Percentiles rank a stretch among this genome's conserved stretches.
phyloP scores from a whole-genome alignment of 2,797 vertebrate species.

The Pipistrellus pipistrellus region DNA sequence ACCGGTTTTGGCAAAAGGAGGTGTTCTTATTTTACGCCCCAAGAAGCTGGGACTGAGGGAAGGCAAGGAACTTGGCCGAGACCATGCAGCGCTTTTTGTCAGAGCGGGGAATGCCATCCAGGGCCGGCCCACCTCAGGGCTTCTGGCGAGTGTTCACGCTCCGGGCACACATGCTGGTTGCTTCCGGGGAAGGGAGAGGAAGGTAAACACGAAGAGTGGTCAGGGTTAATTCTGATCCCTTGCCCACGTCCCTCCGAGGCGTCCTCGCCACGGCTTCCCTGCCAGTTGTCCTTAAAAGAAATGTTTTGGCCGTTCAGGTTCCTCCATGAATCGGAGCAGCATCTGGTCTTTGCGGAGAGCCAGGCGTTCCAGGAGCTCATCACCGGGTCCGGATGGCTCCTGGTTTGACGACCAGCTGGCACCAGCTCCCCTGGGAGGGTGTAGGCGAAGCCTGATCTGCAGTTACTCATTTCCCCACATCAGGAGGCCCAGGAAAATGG shows the following conservation, averaged over 20 bases:
- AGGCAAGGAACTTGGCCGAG: constrained; percentile 2
- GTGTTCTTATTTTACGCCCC: constrained; percentile 27
- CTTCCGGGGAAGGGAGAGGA: not conserved
- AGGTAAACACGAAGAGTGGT: not conserved
- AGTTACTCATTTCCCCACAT: constrained; percentile 42
- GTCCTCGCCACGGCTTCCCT: not conserved
- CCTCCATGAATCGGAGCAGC: constrained; percentile 71
- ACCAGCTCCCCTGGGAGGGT: constrained; percentile 37
- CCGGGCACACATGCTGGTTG: not conserved
- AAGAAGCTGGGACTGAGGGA: constrained; percentile 8
- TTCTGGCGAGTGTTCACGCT: not conserved
- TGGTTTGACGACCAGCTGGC: constrained; percentile 69
- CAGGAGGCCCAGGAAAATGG: not conserved
- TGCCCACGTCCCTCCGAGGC: constrained; percentile 21
- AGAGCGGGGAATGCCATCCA: not conserved
- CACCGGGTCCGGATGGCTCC: constrained; percentile 36
- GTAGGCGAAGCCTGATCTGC: constrained; percentile 33
- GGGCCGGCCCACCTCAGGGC: not conserved
- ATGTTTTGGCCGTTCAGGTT: constrained; percentile 69
- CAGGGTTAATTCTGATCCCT: constrained; percentile 13
- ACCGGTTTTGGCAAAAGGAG: not conserved
- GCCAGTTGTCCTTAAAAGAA: constrained; percentile 70
- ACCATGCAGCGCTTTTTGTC: not conserved
- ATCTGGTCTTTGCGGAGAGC: constrained; percentile 77
- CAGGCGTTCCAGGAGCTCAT: constrained; percentile 59